Conservation (phyloP, 1,140 invertebrate species). For the Diachasma alloeum region DNA sequence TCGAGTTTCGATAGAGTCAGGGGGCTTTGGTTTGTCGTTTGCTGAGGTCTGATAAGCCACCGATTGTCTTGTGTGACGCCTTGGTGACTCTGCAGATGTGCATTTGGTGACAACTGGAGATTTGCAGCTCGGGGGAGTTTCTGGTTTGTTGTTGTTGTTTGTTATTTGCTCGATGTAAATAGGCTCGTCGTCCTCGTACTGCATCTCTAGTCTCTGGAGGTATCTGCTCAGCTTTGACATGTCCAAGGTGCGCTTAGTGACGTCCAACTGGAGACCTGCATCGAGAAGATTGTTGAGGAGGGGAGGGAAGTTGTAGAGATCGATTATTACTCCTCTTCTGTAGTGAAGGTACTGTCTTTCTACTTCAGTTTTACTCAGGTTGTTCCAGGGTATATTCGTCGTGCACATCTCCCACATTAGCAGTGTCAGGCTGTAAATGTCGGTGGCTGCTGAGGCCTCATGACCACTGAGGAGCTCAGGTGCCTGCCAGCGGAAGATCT, state of each 20-base stretch:
- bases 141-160: slow-evolving; percentile 37
- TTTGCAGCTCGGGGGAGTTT: background rate
- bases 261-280: slow-evolving; percentile 44
- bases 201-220: slow-evolving; percentile 47
- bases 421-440: slow-evolving; percentile 48
- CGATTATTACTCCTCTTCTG: slow-evolving; percentile 38
- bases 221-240: slow-evolving; percentile 49
- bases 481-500: slow-evolving; percentile 50
- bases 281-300: slow-evolving; percentile 46
- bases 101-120: background rate
- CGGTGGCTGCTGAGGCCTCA: slow-evolving; percentile 35
- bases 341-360: slow-evolving; percentile 38
- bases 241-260: slow-evolving; percentile 44
- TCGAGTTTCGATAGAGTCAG: background rate
- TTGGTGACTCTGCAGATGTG: background rate
- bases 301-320: slow-evolving; percentile 44
- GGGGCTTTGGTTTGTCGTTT: background rate
- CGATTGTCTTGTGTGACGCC: background rate
- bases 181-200: slow-evolving; percentile 43
- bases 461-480: slow-evolving; percentile 42
- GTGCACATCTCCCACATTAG: slow-evolving; percentile 57
- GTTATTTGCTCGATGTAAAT: slow-evolving; percentile 32
- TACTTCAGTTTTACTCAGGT: slow-evolving; percentile 39
- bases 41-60: background rate
- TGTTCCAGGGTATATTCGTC: slow-evolving; percentile 45